Base-by-base conservation (phyloP, 2,797 vertebrate species). In the Sebastes nivosus region DNA sequence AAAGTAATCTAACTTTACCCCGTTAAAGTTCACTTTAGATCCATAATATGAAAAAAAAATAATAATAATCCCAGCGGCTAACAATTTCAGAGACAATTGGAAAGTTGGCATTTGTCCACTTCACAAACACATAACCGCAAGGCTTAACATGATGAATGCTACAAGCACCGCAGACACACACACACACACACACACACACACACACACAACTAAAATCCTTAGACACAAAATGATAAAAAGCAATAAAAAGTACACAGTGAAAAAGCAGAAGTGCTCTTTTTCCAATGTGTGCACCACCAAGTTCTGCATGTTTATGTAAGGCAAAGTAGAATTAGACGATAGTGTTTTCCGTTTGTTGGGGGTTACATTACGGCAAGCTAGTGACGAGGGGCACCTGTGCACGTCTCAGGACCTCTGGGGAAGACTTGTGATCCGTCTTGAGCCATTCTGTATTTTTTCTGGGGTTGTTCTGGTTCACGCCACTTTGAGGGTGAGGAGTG, bases 401-500 rank as follows among this genome's bases (percentile, higher is more conserved):
- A 27, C 80, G 36, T 88, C 58, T 73, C 9, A n/a, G 65, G 89
- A 13, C 77, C 64, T 55, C 79, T 54, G 58, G 81, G 86, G 86
- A 91, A 93, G 85, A 89, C 87, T 57, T 60, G 61, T 67, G 77
- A 87, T 77, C 79, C 74, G 29, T 82, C 82, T 74, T 4, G 77
- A 88, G 67, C 74, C 13, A 46, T 34, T 66, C 30, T 59, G 46
- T 20, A 1, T 77, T 68, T 80, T 46, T 16, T 46, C 55, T 13
- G 61, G 77, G 80, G 58, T 52, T 30, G 63, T 42, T 83, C 68
- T 22, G 82, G 55, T 74, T 68, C 55, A 54, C 4, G 4, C 55
- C 74, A n/a, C 77, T 80, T 78, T 78, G 0, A 30, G 75, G 64
- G 14, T 16, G 52, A 36, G 6, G 57, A 68, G 67, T 1, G 67